A percentile compares a stretch with the other conserved stretches of the same genome.
Conservation (phyloP, 2,888 invertebrate genomes). For the Thymelicus acteon region DNA sequence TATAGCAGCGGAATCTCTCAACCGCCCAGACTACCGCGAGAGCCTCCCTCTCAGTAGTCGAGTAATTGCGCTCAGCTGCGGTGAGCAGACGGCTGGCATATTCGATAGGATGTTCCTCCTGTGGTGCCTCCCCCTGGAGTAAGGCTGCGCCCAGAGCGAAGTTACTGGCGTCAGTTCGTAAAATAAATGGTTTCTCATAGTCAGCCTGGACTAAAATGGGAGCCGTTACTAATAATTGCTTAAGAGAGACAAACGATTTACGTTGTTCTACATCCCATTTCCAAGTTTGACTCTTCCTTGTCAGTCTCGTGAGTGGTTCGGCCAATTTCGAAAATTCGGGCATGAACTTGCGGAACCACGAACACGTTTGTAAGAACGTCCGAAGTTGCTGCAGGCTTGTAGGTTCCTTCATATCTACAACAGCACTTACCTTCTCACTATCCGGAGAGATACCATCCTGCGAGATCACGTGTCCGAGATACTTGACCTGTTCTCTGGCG, state of each 20-base stretch:
- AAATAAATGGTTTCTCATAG: conserved; percentile 46
- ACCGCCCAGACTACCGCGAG: no score
- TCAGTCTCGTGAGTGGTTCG: conserved; percentile 49
- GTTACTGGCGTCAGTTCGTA: conserved; percentile 52
- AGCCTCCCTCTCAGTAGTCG: no score
- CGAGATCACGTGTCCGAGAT: no score
- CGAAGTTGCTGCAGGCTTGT: conserved; percentile 38
- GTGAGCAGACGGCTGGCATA: no score
- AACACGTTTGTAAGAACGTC: conserved; percentile 48
- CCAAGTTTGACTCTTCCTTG: conserved; percentile 49
- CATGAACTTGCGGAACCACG: conserved; percentile 53
- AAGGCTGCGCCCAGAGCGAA: no score
- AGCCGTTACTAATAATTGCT: conserved; percentile 36
- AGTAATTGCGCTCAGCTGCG: no score
- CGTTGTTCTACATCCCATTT: conserved; percentile 44
- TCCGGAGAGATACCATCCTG: conserved; percentile 43
- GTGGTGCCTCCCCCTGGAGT: no score
- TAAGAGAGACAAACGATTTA: conserved; percentile 4
- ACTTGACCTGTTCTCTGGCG: no score
- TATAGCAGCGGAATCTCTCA: not conserved
- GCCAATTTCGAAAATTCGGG: conserved; percentile 45
- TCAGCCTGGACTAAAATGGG: conserved; percentile 49
- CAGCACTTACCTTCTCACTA: conserved; percentile 37
- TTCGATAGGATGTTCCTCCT: no score
- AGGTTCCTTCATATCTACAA: conserved; percentile 41